A percentile compares a stretch with the other conserved stretches of the same genome.
phyloP scores from a whole-genome alignment of 1,140 invertebrate genomes.

The Temnothorax nylanderi region DNA sequence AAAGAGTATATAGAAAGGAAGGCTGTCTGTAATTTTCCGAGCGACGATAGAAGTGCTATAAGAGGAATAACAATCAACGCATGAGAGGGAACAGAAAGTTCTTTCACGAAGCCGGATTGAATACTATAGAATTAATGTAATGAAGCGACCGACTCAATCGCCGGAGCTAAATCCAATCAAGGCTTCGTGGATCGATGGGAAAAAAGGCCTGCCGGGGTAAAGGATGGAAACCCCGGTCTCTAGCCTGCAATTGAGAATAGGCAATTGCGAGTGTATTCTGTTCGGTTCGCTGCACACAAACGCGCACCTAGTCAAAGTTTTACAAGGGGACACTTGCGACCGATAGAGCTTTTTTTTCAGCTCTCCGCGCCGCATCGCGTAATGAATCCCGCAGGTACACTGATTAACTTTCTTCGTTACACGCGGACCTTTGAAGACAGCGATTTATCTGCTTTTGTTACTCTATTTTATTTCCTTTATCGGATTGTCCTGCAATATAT shows the following conservation, averaged over 20 bases:
- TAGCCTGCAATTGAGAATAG: slow-evolving; percentile 49
- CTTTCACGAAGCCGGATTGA: slow-evolving; percentile 53
- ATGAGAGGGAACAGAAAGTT: slow-evolving; percentile 26
- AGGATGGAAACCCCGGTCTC: slow-evolving; percentile 2
- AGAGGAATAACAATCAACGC: not conserved
- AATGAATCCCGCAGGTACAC: slow-evolving; percentile 26
- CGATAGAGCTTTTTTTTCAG: not conserved
- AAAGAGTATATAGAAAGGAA: not conserved
- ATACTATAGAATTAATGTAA: slow-evolving; percentile 69
- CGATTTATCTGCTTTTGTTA: not conserved
- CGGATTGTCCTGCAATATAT: not conserved
- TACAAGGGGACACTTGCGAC: not conserved
- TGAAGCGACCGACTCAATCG: slow-evolving; percentile 67
- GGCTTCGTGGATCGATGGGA: slow-evolving; percentile 35
- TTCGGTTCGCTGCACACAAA: slow-evolving; percentile 28
- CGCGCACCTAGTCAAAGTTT: slow-evolving; percentile 35
- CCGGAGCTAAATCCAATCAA: slow-evolving; percentile 71
- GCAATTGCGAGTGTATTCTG: slow-evolving; percentile 53
- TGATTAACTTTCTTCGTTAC: slow-evolving; percentile 1
- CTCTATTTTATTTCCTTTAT: not conserved
- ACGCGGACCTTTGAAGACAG: not conserved
- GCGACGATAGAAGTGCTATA: not conserved
- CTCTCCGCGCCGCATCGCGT: not conserved
- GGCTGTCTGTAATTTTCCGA: not conserved
- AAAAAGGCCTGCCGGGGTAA: slow-evolving; percentile 11